Conservation (phyloP, 2,888 invertebrate genomes). For the Galeruca laticollis region DNA sequence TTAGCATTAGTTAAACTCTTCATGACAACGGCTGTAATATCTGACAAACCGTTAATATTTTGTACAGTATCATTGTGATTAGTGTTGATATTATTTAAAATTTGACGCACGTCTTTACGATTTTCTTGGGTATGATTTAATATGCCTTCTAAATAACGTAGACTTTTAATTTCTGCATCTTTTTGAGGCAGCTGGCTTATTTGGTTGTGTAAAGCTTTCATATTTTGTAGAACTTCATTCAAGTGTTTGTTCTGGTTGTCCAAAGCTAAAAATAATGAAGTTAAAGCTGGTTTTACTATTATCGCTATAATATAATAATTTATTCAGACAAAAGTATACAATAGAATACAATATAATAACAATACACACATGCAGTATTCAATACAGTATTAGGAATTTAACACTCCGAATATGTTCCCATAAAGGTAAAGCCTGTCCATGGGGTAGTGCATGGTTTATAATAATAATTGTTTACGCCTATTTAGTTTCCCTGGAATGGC, state of each 20-base stretch:
- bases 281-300: neutral
- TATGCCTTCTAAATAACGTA: constrained; percentile 48
- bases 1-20: constrained; percentile 9
- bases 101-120: constrained; percentile 10
- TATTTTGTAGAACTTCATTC: constrained; percentile 54
- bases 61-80: constrained; percentile 11
- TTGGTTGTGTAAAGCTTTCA: constrained; percentile 57
- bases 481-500: too few species aligned
- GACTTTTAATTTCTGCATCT: constrained; percentile 74
- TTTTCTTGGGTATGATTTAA: constrained; percentile 15
- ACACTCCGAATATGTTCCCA: too few species aligned
- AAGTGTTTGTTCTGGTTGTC: constrained; percentile 59
- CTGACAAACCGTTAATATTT: constrained; percentile 22
- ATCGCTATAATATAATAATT: too few species aligned
- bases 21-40: constrained; percentile 3
- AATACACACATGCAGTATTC: too few species aligned
- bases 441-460: too few species aligned
- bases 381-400: too few species aligned
- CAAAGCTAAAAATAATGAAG: constrained; percentile 52
- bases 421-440: too few species aligned
- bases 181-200: constrained; percentile 65
- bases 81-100: constrained; percentile 6
- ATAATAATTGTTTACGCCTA: too few species aligned
- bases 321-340: too few species aligned
- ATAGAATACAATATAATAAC: too few species aligned